phyloP scores from a whole-genome alignment of 35 echinoderm and acorn worm genomes.

The Lytechinus pictus region DNA sequence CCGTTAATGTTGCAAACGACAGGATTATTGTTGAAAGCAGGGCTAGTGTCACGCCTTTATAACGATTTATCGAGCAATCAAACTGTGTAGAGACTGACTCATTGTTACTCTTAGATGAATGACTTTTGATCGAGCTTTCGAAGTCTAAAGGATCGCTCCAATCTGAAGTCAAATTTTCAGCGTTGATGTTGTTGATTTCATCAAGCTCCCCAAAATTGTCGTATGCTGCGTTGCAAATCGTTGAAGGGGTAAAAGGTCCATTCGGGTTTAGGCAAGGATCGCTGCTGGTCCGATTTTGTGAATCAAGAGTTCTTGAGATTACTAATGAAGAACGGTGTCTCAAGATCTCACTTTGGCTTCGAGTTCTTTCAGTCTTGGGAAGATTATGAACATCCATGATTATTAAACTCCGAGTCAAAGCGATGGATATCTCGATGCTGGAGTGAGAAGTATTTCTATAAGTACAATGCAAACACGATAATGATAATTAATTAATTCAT shows the following conservation, averaged over 20 bases:
- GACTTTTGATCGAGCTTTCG: neutral
- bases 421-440: neutral
- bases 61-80: neutral
- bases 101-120: neutral
- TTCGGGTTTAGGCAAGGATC: neutral
- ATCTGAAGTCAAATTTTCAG: neutral
- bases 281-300: neutral
- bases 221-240: neutral
- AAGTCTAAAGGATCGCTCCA: neutral
- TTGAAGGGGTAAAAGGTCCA: neutral
- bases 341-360: neutral
- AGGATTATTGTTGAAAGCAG: neutral
- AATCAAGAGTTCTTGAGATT: neutral
- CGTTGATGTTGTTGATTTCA: neutral
- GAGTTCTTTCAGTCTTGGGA: neutral
- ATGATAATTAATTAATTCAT: neutral
- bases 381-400: neutral
- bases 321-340: neutral
- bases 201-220: neutral
- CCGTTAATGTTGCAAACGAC: neutral
- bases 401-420: neutral
- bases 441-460: neutral
- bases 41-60: neutral
- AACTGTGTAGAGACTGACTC: neutral
- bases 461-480: neutral